Evolutionary conservation across 2,797 vertebrate genomes (phyloP).

Genomic region (Phataginus tricuspis): DNA sequence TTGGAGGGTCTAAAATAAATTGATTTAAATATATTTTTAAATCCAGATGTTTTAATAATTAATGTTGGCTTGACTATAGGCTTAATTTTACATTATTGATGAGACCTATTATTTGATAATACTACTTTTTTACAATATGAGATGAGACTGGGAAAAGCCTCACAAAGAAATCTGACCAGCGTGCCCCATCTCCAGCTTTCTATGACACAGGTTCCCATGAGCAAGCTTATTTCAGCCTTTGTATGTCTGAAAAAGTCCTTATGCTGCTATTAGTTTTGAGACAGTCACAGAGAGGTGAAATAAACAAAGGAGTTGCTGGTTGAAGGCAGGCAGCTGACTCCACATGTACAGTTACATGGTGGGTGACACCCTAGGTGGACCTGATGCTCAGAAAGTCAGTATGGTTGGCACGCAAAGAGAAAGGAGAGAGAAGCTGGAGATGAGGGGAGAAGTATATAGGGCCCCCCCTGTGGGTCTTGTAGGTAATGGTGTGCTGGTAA

Average conservation of each 20-base stretch:
- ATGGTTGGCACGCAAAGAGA: too few species aligned
- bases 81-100: background rate
- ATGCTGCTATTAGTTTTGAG: background rate
- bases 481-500: background rate
- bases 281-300: background rate
- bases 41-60: background rate
- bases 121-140: background rate
- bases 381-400: background rate
- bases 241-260: background rate
- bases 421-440: background rate
- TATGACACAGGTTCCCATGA: background rate
- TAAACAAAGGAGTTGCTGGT: background rate
- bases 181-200: rapidly evolving
- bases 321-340: background rate
- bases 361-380: rapidly evolving
- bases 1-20: background rate
- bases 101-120: background rate
- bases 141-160: background rate
- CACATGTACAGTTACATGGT: rapidly evolving
- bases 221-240: background rate
- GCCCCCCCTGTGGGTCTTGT: rapidly evolving
- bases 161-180: too few species aligned
- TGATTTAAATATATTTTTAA: background rate
- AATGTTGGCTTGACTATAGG: background rate
- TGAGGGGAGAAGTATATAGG: rapidly evolving